These are phyloP conservation scores for Alaudala cheleensis DNA, from an alignment of 2,113 vertebrate species.

Conservation along the genomic window DNA sequence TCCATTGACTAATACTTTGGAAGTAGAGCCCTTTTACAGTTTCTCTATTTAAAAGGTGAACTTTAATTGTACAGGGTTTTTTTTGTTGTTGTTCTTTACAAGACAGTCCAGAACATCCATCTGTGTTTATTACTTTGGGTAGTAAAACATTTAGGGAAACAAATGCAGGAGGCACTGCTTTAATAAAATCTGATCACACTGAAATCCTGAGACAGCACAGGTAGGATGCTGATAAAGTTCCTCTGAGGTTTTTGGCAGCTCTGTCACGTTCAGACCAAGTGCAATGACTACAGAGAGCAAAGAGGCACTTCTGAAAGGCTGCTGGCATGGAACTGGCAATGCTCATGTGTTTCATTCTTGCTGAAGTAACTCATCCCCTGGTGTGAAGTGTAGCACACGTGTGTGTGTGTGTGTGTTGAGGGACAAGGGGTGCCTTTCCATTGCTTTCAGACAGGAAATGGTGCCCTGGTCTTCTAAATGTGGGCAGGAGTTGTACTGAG, in stretches of 20 bases:
- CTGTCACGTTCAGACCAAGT: not conserved
- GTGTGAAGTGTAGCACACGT: not conserved
- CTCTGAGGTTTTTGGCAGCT: not conserved
- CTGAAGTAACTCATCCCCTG: rapidly evolving
- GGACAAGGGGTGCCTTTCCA: not conserved
- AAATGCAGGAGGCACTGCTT: not conserved
- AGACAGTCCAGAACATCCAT: not conserved
- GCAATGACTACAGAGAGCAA: not conserved
- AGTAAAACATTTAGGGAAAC: not conserved
- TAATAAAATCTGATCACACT: not conserved
- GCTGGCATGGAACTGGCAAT: not conserved
- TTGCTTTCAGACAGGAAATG: not conserved
- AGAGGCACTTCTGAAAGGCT: not conserved
- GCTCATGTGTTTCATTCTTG: not conserved
- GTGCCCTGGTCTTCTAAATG: not conserved
- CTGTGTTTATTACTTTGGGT: constrained; percentile 5
- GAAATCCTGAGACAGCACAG: rapidly evolving
- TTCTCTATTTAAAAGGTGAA: constrained; percentile 30
- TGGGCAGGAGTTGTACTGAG: not conserved
- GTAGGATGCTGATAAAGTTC: not conserved
- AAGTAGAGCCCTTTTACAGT: constrained; percentile 8
- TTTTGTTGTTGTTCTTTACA: not conserved
- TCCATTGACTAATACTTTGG: constrained; percentile 46
- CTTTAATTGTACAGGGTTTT: not conserved
- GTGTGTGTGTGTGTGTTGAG: not conserved